Conservation (phyloP, 2,797 vertebrate species). For the Hapalemur alaotrensis region DNA sequence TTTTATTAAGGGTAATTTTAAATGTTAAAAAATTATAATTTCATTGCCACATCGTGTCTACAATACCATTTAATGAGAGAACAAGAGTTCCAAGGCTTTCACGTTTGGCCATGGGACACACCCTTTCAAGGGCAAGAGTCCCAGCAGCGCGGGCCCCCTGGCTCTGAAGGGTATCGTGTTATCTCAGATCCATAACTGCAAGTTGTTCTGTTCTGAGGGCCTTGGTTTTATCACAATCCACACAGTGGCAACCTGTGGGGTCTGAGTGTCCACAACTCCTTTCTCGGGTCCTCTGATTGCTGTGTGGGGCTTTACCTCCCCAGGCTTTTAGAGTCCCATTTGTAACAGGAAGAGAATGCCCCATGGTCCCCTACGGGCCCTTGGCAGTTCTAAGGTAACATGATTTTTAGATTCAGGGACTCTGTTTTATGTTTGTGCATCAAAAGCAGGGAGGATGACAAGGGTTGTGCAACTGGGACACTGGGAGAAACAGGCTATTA, state of each 20-base stretch:
- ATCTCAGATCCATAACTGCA: not conserved
- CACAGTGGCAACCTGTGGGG: too few species aligned
- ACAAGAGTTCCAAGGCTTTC: not conserved
- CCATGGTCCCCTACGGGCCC: not conserved
- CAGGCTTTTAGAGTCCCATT: not conserved
- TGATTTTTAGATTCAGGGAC: not conserved
- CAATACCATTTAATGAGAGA: not conserved
- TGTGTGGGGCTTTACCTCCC: not conserved
- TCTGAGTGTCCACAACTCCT: not conserved
- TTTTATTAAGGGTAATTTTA: constrained; percentile 24
- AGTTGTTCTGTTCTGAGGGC: too few species aligned
- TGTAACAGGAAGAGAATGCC: not conserved
- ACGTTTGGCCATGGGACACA: not conserved
- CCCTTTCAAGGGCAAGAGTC: not conserved
- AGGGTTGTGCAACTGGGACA: not conserved
- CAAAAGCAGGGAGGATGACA: not conserved
- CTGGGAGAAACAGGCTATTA: not conserved
- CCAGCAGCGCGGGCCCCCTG: fast-evolving
- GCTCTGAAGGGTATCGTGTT: too few species aligned
- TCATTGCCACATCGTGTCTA: not conserved
- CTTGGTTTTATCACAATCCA: not conserved
- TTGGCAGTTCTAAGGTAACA: too few species aligned
- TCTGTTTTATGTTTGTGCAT: not conserved
- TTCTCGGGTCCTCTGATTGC: not conserved
- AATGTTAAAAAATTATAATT: not conserved